phyloP scores from a whole-genome alignment of 2,797 vertebrate species.

The Cossypha polioptera region DNA sequence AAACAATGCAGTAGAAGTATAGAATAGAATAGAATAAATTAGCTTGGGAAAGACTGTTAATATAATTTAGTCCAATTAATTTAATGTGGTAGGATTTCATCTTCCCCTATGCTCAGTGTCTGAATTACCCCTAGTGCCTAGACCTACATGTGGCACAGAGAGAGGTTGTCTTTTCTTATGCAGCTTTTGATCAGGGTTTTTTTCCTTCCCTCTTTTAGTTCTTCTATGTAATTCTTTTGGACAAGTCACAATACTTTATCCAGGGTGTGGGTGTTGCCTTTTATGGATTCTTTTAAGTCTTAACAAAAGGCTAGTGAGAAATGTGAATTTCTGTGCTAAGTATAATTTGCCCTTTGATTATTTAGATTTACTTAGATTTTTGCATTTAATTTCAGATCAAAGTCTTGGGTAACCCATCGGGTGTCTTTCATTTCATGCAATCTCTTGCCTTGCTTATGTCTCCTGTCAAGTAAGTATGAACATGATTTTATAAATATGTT shows the following conservation, averaged over 20 bases:
- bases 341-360: background rate
- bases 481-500: background rate
- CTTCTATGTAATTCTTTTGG: background rate
- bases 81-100: background rate
- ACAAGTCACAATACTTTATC: background rate
- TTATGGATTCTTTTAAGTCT: background rate
- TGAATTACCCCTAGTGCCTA: background rate
- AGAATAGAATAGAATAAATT: background rate
- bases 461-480: conserved; percentile 85
- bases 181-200: background rate
- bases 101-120: background rate
- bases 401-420: conserved; percentile 84
- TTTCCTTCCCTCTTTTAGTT: rapidly evolving
- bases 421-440: conserved; percentile 96
- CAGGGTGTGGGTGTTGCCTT: background rate
- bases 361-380: background rate
- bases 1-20: background rate
- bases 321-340: background rate
- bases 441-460: conserved; percentile 94
- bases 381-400: conserved; percentile 82
- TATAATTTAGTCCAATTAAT: rapidly evolving
- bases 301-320: background rate
- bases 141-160: background rate
- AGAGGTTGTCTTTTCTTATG: background rate
- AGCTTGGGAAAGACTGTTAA: background rate